Percentiles rank a stretch among this genome's conserved stretches.
phyloP scores from a whole-genome alignment of 2,113 vertebrate genomes.

The Apteryx mantelli region DNA sequence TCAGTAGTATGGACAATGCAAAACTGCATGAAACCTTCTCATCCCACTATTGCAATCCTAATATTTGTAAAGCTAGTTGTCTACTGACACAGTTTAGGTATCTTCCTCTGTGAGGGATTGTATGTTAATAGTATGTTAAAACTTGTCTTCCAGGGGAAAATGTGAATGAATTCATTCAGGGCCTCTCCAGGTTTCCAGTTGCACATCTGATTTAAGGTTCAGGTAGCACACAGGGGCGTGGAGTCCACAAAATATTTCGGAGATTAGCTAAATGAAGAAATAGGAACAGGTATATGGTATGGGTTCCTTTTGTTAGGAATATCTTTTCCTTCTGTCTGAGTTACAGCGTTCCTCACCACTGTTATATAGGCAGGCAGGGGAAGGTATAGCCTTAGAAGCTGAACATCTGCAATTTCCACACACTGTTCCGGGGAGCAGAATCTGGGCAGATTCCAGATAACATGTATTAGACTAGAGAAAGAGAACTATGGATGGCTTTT shows the following conservation, averaged over 20 bases:
- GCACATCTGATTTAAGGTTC: neutral
- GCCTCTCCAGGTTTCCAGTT: neutral
- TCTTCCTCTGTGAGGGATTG: neutral
- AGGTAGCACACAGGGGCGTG: neutral
- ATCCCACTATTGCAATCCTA: neutral
- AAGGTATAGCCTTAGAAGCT: neutral
- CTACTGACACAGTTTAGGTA: neutral
- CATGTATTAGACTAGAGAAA: neutral
- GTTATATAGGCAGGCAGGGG: neutral
- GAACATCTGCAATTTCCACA: neutral
- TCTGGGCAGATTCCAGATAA: neutral
- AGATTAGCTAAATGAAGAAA: neutral
- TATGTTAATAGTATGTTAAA: neutral
- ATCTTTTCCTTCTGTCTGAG: neutral
- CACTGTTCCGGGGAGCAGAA: neutral
- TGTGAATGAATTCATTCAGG: neutral
- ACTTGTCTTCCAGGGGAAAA: neutral
- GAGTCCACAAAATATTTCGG: neutral
- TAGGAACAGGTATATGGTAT: neutral
- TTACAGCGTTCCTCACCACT: fast-evolving
- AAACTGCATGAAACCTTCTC: neutral
- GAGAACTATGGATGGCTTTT: neutral
- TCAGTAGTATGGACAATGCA: neutral
- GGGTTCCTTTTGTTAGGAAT: neutral
- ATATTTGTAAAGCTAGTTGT: neutral